Conservation (phyloP, 2,888 invertebrate genomes). For the Synanthedon myopaeformis region DNA sequence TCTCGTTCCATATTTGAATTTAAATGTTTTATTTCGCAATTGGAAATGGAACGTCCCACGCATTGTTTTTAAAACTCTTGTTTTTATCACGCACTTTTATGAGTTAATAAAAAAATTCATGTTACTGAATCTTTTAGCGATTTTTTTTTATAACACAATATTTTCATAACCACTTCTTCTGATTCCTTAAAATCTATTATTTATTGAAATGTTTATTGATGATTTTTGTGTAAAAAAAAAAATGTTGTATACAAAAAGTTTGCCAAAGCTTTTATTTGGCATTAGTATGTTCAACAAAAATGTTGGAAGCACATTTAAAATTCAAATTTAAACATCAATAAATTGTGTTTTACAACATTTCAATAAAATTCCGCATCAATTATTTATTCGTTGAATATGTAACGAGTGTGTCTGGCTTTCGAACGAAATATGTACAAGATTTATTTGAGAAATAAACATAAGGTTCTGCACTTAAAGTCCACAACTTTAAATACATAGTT, state of each 20-base stretch:
- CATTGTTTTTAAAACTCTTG: slow-evolving; percentile 19
- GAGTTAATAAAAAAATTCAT: neutral
- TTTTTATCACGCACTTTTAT: slow-evolving; percentile 13
- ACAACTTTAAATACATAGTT: too few relatives aligned
- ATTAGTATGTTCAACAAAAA: neutral
- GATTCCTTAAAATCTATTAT: too few relatives aligned
- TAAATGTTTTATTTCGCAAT: slow-evolving; percentile 30
- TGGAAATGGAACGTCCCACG: slow-evolving; percentile 33
- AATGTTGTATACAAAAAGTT: too few relatives aligned
- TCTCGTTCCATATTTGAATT: slow-evolving; percentile 38
- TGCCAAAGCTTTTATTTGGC: too few relatives aligned
- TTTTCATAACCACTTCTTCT: too few relatives aligned
- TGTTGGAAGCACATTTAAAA: neutral
- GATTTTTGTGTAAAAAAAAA: too few relatives aligned
- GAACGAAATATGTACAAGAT: too few relatives aligned
- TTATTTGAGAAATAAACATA: too few relatives aligned
- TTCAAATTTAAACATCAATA: neutral
- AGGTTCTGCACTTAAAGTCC: too few relatives aligned
- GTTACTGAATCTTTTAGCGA: too few relatives aligned
- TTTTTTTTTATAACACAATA: too few relatives aligned
- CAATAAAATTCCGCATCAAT: neutral
- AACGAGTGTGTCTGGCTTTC: neutral
- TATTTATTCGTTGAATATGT: neutral
- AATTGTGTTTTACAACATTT: neutral
- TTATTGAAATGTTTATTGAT: too few relatives aligned